These are phyloP conservation scores for Cirrhinus mrigala DNA, from an alignment of 2,797 vertebrate species.

Conservation along the genomic window DNA sequence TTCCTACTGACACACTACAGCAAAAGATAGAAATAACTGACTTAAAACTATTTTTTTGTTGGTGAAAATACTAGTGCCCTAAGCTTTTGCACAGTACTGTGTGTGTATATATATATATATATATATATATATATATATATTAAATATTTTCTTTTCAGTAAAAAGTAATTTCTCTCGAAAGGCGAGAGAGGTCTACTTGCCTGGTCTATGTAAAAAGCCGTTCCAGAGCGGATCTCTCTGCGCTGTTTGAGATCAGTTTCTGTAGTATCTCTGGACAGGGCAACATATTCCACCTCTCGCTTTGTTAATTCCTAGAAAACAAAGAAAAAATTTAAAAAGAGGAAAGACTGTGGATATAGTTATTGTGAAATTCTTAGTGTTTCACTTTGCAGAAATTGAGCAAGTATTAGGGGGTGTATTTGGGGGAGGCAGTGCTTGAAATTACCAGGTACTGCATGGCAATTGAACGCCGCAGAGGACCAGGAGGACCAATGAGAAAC, in stretches of 20 bases:
- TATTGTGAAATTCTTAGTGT: not conserved
- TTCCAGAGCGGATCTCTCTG: conserved; percentile 92
- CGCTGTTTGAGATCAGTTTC: conserved; percentile 97
- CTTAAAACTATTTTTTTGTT: too few species aligned
- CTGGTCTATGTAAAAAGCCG: conserved; percentile 96
- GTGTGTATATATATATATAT: too few species aligned
- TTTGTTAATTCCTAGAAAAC: conserved; percentile 89
- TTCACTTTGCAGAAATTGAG: not conserved
- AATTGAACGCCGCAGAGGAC: conserved; percentile 91
- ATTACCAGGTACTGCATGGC: conserved; percentile 98
- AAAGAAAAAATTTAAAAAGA: not conserved
- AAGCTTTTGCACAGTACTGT: too few species aligned
- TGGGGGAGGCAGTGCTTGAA: not conserved
- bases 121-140: too few species aligned
- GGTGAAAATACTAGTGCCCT: too few species aligned
- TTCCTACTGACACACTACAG: too few species aligned
- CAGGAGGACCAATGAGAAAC: conserved; percentile 96
- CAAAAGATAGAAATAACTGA: too few species aligned
- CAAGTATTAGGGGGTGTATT: not conserved
- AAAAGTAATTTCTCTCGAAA: not conserved
- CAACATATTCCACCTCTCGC: conserved; percentile 92
- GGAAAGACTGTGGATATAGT: not conserved
- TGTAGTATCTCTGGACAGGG: conserved; percentile 94
- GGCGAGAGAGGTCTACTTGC: conserved; percentile 68
- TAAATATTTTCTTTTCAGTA: too few species aligned